Evolutionary conservation across 1,140 invertebrate genomes (phyloP).

Genomic region (Drosophila sp.): DNA sequence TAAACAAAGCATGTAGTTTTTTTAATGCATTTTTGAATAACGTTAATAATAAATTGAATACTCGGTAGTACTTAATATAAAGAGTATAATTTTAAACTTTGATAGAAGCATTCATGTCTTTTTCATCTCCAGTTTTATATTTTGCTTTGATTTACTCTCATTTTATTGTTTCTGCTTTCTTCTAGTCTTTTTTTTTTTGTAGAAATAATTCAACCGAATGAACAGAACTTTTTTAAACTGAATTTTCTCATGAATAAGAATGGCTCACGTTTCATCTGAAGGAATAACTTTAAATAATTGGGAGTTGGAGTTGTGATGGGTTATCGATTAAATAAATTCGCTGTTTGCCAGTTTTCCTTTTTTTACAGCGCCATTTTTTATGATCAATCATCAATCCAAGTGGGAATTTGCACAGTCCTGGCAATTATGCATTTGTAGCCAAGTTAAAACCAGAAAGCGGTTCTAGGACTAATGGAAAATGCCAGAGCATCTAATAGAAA

Average conservation of each 20-base stretch:
- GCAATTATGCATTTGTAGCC: slow-evolving; percentile 20
- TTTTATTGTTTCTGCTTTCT: background rate
- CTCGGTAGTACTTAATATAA: too few species aligned
- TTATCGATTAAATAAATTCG: slow-evolving; percentile 33
- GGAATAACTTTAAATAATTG: background rate
- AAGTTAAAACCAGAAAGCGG: background rate
- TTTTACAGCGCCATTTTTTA: slow-evolving; percentile 3
- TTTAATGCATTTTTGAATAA: too few species aligned
- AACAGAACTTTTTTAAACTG: background rate
- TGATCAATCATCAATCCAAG: slow-evolving; percentile 30
- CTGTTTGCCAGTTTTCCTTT: slow-evolving; percentile 11
- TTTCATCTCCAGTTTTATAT: background rate
- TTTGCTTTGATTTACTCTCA: slow-evolving; percentile 13
- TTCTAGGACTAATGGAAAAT: slow-evolving; percentile 13
- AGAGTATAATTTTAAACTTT: too few species aligned
- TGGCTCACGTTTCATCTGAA: slow-evolving; percentile 12
- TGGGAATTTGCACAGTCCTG: slow-evolving; percentile 8
- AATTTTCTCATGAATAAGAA: background rate
- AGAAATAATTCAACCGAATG: background rate
- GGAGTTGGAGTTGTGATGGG: slow-evolving; percentile 3
- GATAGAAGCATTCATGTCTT: background rate
- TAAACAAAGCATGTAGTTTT: too few species aligned
- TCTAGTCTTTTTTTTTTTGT: background rate
- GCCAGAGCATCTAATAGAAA: background rate
- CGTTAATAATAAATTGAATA: too few species aligned